A percentile compares a stretch with the other conserved stretches of the same genome.
These are phyloP conservation scores for Choloepus didactylus DNA, from an alignment of 2,797 vertebrate species.

Conservation along the genomic window DNA sequence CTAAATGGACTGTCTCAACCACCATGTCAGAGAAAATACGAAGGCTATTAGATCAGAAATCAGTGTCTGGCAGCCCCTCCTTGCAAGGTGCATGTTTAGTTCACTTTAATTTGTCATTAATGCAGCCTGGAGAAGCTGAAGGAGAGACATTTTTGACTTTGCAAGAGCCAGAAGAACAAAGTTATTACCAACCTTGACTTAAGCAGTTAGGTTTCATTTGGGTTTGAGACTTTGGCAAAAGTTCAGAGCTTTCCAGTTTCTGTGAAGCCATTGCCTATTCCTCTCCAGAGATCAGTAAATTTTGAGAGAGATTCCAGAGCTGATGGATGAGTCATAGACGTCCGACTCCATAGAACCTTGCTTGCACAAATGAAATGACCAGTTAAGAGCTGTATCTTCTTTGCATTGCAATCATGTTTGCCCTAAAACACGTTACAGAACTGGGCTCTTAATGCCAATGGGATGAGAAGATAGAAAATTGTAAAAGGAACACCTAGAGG, in stretches of 20 bases:
- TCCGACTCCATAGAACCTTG: constrained; percentile 48
- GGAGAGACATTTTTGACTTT: constrained; percentile 54
- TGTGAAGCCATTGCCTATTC: constrained; percentile 72
- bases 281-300: constrained; percentile 74
- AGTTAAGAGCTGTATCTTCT: constrained; percentile 55
- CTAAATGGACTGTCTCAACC: constrained; percentile 73
- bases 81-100: constrained; percentile 30
- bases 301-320: constrained; percentile 73
- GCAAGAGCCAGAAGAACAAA: constrained; percentile 64
- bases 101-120: constrained; percentile 69
- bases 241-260: constrained; percentile 75
- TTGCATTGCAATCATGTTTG: constrained; percentile 26
- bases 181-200: constrained; percentile 18
- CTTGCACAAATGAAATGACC: constrained; percentile 57
- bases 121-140: constrained; percentile 25
- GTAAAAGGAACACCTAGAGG: constrained; percentile 27
- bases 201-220: constrained; percentile 45
- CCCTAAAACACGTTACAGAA: background rate
- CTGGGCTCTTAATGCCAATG: background rate
- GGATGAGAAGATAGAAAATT: constrained; percentile 5
- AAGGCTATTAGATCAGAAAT: constrained; percentile 70
- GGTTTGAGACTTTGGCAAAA: constrained; percentile 65
- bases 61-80: constrained; percentile 55
- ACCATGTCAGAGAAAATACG: constrained; percentile 70
- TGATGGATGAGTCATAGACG: constrained; percentile 74